phyloP scores from a whole-genome alignment of 2,797 vertebrate species.

The Malacoctenus gilli region DNA sequence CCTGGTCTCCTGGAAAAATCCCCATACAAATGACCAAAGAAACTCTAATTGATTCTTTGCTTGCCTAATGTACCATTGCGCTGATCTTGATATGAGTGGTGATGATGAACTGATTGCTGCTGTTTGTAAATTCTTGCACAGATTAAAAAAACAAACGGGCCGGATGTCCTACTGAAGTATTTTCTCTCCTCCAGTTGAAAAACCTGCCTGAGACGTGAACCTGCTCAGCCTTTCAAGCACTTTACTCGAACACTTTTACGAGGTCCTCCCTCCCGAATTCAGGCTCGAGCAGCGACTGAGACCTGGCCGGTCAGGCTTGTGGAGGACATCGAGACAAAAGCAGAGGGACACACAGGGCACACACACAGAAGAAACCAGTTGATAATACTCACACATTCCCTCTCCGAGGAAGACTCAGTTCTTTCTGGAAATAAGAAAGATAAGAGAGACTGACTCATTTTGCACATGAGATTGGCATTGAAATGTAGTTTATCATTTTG shows the following conservation, averaged over 20 bases:
- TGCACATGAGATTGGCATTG: slow-evolving; percentile 10
- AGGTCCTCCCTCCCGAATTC: too few species aligned
- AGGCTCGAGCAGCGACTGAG: slow-evolving; percentile 15
- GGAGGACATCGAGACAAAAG: neutral
- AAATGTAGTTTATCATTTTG: slow-evolving; percentile 9
- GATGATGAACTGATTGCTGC: neutral
- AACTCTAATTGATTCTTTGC: neutral
- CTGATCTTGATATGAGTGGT: neutral
- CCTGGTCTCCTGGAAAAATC: slow-evolving; percentile 8
- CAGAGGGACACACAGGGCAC: neutral
- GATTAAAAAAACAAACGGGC: neutral
- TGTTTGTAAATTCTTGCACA: neutral
- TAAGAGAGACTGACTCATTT: slow-evolving; percentile 5
- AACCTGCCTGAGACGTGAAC: slow-evolving; percentile 51
- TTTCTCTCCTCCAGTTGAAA: neutral
- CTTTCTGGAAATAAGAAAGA: slow-evolving; percentile 74
- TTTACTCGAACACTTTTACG: too few species aligned
- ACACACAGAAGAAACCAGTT: neutral
- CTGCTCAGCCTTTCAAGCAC: slow-evolving; percentile 8
- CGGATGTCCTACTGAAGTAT: too few species aligned
- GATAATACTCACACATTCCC: slow-evolving; percentile 79
- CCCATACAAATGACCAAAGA: neutral
- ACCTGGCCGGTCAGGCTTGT: slow-evolving; percentile 39
- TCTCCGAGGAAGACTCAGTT: slow-evolving; percentile 81
- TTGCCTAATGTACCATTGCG: slow-evolving; percentile 12